Percentiles rank a stretch among this genome's conserved stretches.
phyloP scores from a whole-genome alignment of 2,888 invertebrate genomes.

The Slavum lentiscoides region DNA sequence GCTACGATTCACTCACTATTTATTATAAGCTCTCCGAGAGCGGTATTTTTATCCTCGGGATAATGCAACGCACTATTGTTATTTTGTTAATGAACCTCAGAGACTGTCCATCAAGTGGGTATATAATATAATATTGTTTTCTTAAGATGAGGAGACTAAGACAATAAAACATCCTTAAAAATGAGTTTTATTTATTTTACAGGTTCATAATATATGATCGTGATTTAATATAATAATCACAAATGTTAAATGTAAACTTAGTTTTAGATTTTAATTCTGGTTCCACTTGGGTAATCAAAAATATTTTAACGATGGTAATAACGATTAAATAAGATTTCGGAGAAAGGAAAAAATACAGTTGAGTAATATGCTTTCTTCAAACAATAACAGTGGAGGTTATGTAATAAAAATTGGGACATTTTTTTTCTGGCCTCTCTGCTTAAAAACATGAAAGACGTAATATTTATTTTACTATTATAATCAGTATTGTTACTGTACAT shows the following conservation, averaged over 20 bases:
- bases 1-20: not conserved
- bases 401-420: constrained; percentile 21
- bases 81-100: constrained; percentile 3
- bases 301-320: constrained; percentile 24
- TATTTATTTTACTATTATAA: no score
- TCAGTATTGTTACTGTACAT: no score
- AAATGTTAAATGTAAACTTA: not conserved
- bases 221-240: not conserved
- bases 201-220: not conserved
- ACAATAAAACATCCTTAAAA: constrained; percentile 10
- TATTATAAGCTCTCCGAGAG: constrained; percentile 4
- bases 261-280: constrained; percentile 31
- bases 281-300: constrained; percentile 36
- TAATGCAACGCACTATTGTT: constrained; percentile 33
- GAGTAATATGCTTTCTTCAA: constrained; percentile 31
- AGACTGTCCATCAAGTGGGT: not conserved
- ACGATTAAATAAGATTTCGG: constrained; percentile 29
- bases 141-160: not conserved
- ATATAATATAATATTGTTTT: constrained; percentile 2
- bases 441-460: not conserved
- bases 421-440: not conserved
- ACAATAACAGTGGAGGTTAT: constrained; percentile 21
- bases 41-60: constrained; percentile 25
- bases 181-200: not conserved
- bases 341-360: constrained; percentile 42